These are phyloP conservation scores for Haliaeetus leucogaster DNA, from an alignment of 2,113 vertebrate species.

Conservation along the genomic window DNA sequence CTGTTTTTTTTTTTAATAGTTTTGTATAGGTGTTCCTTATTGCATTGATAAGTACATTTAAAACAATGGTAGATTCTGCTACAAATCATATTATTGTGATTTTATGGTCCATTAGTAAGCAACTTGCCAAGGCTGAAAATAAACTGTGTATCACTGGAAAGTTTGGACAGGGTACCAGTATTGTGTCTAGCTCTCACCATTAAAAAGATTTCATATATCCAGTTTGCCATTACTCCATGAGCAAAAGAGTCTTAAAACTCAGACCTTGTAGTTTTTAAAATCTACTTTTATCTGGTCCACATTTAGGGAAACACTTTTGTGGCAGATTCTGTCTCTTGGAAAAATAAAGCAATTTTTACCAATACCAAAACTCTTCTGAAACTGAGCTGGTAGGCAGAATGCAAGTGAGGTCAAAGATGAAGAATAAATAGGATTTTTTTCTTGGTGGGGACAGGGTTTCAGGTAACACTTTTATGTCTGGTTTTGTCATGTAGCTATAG, in stretches of 20 bases:
- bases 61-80: not conserved
- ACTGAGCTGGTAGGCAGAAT: not conserved
- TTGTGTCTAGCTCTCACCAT: not conserved
- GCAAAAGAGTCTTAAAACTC: not conserved
- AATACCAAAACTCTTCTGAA: not conserved
- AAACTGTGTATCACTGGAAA: not conserved
- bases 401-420: not conserved
- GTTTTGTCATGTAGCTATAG: not conserved
- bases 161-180: not conserved
- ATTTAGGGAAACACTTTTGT: not conserved
- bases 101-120: not conserved
- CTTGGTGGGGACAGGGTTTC: not conserved
- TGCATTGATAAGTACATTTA: not conserved
- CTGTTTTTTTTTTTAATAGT: not conserved
- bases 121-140: not conserved
- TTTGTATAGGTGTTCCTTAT: not conserved
- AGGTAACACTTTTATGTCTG: not conserved
- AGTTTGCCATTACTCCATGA: not conserved
- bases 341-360: not conserved
- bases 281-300: not conserved
- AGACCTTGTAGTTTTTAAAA: not conserved
- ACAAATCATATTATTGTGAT: not conserved
- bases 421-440: not conserved
- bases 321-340: not conserved
- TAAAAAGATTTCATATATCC: not conserved